Evolutionary conservation across 2,888 invertebrate species (phyloP).

Genomic region (Calliopum simillimum): DNA sequence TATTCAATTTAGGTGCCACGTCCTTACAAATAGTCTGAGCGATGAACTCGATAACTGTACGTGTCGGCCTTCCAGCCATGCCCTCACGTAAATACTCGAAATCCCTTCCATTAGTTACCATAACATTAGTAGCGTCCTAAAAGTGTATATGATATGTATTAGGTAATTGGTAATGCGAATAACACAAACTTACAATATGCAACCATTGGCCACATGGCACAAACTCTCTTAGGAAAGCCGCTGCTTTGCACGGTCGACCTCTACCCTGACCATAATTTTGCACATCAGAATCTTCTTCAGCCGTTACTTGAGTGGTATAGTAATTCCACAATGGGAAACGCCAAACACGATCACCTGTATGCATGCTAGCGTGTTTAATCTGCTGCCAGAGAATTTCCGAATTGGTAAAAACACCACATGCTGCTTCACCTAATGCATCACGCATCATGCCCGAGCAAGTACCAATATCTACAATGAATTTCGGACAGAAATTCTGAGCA

Average conservation of each 20-base stretch:
- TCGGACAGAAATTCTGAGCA: conserved; percentile 79
- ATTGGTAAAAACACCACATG: conserved; percentile 80
- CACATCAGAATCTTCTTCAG: conserved; percentile 68
- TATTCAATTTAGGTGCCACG: conserved; percentile 56
- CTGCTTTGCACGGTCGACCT: conserved; percentile 78
- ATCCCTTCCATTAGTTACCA: conserved; percentile 75
- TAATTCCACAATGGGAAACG: conserved; percentile 85
- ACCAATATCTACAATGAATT: conserved; percentile 79
- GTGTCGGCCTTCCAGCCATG: conserved; percentile 83
- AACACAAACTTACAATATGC: conserved; percentile 72
- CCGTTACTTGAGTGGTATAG: conserved; percentile 72
- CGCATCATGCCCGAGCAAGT: conserved; percentile 78
- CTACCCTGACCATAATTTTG: conserved; percentile 69
- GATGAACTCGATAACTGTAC: conserved; percentile 79
- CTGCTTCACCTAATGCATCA: conserved; percentile 74
- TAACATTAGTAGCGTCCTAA: conserved; percentile 79
- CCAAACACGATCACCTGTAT: conserved; percentile 85
- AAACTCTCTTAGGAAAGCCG: conserved; percentile 81
- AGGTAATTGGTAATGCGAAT: neutral
- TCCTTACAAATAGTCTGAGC: conserved; percentile 70
- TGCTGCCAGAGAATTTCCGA: conserved; percentile 77
- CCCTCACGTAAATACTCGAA: conserved; percentile 73
- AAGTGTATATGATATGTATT: conserved; percentile 10
- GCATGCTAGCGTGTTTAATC: conserved; percentile 75
- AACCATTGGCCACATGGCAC: conserved; percentile 80